Conservation (phyloP, 2,797 vertebrate species). For the Hybognathus amarus region DNA sequence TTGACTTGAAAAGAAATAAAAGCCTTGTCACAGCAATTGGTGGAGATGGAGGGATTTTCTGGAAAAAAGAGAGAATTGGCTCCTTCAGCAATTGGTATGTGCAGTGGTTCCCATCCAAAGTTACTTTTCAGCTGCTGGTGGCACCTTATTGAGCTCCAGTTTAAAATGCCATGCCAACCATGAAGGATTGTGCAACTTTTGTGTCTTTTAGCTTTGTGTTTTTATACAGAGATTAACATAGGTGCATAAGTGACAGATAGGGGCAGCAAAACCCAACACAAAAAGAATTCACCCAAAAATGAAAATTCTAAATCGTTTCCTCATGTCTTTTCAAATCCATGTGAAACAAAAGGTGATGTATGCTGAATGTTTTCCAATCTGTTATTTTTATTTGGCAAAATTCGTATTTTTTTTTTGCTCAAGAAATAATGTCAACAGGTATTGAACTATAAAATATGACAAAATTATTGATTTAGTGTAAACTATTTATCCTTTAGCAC, state of each 20-base stretch:
- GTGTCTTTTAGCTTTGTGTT: not conserved
- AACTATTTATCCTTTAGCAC: no score
- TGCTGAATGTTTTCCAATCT: not conserved
- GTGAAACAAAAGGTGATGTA: not conserved
- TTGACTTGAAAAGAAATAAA: constrained; percentile 41
- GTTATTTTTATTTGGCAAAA: not conserved
- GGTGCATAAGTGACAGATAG: not conserved
- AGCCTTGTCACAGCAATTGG: constrained; percentile 24
- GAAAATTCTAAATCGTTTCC: not conserved
- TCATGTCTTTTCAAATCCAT: not conserved
- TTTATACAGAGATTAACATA: not conserved
- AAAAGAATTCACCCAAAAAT: not conserved
- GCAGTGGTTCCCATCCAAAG: constrained; percentile 10
- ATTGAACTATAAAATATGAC: not conserved
- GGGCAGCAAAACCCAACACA: constrained; percentile 32
- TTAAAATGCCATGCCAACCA: constrained; percentile 27
- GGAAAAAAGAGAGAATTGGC: constrained; percentile 14
- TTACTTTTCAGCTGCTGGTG: constrained; percentile 10
- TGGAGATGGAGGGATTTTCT: constrained; percentile 35
- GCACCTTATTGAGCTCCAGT: constrained; percentile 24
- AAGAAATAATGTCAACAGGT: not conserved
- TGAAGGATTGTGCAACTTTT: constrained; percentile 28
- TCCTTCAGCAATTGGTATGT: constrained; percentile 33
- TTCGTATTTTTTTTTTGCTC: not conserved
- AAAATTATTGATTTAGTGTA: not conserved